Conservation (phyloP, 2,888 invertebrate genomes). For the Synanthedon tipuliformis region DNA sequence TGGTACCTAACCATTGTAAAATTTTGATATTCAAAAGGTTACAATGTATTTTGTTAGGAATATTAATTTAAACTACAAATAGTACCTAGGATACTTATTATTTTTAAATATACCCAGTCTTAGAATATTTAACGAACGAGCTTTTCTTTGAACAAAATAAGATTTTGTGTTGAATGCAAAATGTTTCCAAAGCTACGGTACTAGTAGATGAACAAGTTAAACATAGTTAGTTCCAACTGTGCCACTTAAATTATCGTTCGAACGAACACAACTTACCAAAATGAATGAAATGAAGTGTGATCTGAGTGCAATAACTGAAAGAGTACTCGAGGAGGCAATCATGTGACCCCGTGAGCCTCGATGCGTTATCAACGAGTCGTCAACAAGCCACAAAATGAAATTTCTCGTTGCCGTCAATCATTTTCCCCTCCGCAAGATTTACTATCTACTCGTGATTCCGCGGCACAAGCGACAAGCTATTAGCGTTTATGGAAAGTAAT, state of each 20-base stretch:
- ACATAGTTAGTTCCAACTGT: constrained; percentile 7
- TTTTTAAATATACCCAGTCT: too few relatives aligned
- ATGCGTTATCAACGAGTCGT: constrained; percentile 48
- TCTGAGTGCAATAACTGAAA: constrained; percentile 43
- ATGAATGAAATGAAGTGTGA: constrained; percentile 54
- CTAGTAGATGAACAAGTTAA: neutral
- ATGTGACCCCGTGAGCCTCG: constrained; percentile 26
- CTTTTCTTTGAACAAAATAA: too few relatives aligned
- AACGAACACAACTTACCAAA: constrained; percentile 25
- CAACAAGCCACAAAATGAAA: constrained; percentile 69
- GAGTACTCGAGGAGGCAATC: constrained; percentile 47
- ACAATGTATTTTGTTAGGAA: too few relatives aligned
- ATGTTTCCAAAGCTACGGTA: neutral
- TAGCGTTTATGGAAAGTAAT: neutral
- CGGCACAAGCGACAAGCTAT: constrained; percentile 14
- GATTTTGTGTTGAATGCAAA: neutral
- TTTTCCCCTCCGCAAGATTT: constrained; percentile 48
- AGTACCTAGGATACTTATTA: too few relatives aligned
- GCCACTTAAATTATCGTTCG: constrained; percentile 30
- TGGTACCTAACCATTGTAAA: neutral
- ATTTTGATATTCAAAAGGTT: too few relatives aligned
- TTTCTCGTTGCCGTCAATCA: constrained; percentile 66
- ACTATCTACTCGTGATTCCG: neutral
- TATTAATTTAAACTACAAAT: too few relatives aligned
- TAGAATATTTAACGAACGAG: too few relatives aligned